A percentile compares a stretch with the other conserved stretches of the same genome.
phyloP scores from a whole-genome alignment of 2,888 invertebrate species.

The Dryomyza anilis region DNA sequence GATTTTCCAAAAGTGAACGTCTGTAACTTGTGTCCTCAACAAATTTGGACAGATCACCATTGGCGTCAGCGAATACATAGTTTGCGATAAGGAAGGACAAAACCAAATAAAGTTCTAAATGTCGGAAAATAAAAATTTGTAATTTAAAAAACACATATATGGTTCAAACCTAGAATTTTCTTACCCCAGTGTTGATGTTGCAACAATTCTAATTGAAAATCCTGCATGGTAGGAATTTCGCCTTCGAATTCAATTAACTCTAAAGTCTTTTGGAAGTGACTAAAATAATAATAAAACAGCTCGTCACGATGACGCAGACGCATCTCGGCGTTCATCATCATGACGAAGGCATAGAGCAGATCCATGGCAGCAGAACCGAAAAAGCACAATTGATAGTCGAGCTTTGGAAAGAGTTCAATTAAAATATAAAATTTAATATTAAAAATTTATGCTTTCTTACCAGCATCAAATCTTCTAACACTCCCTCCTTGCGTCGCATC shows the following conservation, averaged over 20 bases:
- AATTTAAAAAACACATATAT: no score
- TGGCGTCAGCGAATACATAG: no score
- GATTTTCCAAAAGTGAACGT: slow-evolving; percentile 5
- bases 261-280: slow-evolving; percentile 37
- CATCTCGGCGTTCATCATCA: slow-evolving; percentile 37
- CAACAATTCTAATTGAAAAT: slow-evolving; percentile 33
- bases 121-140: no score
- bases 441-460: no score
- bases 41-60: slow-evolving; percentile 11
- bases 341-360: slow-evolving; percentile 39
- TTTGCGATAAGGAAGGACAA: slow-evolving; percentile 23
- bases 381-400: slow-evolving; percentile 44
- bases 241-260: slow-evolving; percentile 38
- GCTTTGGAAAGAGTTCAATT: no score
- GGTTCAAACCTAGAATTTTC: no score
- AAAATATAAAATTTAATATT: no score
- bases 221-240: slow-evolving; percentile 34
- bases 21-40: slow-evolving; percentile 15
- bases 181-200: not conserved
- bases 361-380: slow-evolving; percentile 41
- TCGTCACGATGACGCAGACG: slow-evolving; percentile 37
- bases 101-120: slow-evolving; percentile 29
- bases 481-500: slow-evolving; percentile 33
- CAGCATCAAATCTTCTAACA: slow-evolving; percentile 41
- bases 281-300: slow-evolving; percentile 41